A percentile compares a stretch with the other conserved stretches of the same genome.
Evolutionary conservation across 2,888 invertebrate genomes (phyloP).

Genomic region (Philopedon plagiatum): DNA sequence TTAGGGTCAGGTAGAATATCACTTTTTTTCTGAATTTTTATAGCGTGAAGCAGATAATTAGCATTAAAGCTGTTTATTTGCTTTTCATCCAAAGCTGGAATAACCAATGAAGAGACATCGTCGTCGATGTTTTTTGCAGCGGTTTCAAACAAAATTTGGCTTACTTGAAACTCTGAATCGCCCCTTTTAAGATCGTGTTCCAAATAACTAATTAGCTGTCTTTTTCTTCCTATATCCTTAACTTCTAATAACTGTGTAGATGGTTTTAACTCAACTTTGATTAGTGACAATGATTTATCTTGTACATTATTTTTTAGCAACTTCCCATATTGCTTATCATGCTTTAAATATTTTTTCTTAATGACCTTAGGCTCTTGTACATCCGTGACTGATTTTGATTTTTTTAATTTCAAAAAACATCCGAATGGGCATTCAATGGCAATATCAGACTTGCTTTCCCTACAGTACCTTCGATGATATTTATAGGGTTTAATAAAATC

Average conservation of each 20-base stretch:
- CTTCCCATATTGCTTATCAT: background rate
- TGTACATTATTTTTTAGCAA: background rate
- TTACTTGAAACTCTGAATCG: constrained; percentile 30
- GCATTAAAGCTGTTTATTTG: constrained; percentile 28
- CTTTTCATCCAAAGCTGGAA: constrained; percentile 23
- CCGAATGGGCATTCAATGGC: constrained; percentile 22
- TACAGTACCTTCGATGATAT: background rate
- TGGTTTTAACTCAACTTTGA: constrained; percentile 9
- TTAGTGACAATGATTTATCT: background rate
- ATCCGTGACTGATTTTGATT: constrained; percentile 28
- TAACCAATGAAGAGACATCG: constrained; percentile 19
- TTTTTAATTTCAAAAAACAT: constrained; percentile 23
- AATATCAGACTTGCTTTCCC: constrained; percentile 24
- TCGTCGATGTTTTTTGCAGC: constrained; percentile 6
- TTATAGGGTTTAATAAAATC: constrained; percentile 29
- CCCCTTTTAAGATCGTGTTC: constrained; percentile 26
- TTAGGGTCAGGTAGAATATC: background rate
- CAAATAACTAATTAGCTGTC: constrained; percentile 27
- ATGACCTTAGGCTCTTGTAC: background rate
- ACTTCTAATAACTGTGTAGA: background rate
- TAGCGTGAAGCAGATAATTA: constrained; percentile 30
- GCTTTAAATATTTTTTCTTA: background rate
- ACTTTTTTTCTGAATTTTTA: constrained; percentile 23
- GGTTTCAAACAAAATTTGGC: constrained; percentile 33
- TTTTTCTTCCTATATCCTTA: constrained; percentile 4